Evolutionary conservation across 2,797 vertebrate species (phyloP), one percentile per base, ranked within the genome.

Genomic region (Lagodon rhomboides): DNA sequence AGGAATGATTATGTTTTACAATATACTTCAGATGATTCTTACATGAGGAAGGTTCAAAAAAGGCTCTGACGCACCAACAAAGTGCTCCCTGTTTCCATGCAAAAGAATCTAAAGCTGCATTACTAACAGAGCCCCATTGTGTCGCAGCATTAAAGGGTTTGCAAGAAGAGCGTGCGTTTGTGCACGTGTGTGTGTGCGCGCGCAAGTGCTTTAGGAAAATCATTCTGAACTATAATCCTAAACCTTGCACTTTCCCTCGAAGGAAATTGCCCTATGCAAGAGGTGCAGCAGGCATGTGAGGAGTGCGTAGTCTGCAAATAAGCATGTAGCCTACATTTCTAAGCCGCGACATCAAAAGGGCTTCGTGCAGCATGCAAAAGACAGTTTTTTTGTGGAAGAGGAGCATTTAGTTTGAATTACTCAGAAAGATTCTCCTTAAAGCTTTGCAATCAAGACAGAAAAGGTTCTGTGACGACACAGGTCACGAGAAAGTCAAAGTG

Each of bases 241-340:
- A 90, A 84, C 82, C 79, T 82, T 63, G 74, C 82, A 85, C 75
- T 84, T 80, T 83, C 74, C 73, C 78, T 84, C 2, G 6, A 85
- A 86, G 79, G 73, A 87, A 86, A 84, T 66, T 87, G 84, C 82
- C 84, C 87, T 83, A 79, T 73, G 73, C 83, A 13, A 51, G 76
- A 88, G 73, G 83, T 88, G 82, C 88, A 80, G 58, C 22, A 67
- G 79, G 73, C 90, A 80, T 87, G 89, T 88, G 90, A 88, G 86
- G 79, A 89, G 76, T 77, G 79, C 16, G 54, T 65, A 77, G 83
- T 69, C 67, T 78, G 74, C 85, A 91, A 91, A 93, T 86, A 87
- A 85, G 86, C 89, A 87, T 87, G 85, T 89, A 91, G 87, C 89
- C 91, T 85, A 90, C 86, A 91, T 92, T 88, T 77, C 75, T 86